These are phyloP conservation scores for Motacilla tschutschensis DNA, from an alignment of 2,113 vertebrate species.

Conservation along the genomic window DNA sequence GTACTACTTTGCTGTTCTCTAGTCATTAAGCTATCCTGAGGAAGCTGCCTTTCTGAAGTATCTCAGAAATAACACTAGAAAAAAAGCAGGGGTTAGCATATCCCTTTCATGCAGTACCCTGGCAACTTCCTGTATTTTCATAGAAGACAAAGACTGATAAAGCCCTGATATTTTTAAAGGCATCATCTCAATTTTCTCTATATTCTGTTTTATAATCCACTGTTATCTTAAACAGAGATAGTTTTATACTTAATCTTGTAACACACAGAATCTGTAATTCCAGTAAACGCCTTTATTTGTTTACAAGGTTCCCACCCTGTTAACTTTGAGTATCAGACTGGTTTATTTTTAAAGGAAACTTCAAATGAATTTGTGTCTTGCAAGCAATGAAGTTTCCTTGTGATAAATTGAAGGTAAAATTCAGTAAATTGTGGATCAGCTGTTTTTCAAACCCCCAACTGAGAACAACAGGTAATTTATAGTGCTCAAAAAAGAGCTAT, in stretches of 20 bases:
- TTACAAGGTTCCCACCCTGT: neutral
- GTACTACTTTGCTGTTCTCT: neutral
- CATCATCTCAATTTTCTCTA: neutral
- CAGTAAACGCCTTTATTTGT: neutral
- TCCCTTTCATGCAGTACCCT: neutral
- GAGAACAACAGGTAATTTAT: conserved; percentile 6
- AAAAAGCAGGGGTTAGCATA: neutral
- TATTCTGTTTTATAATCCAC: neutral
- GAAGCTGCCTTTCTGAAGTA: conserved; percentile 1
- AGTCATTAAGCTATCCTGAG: neutral
- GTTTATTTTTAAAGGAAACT: conserved; percentile 23
- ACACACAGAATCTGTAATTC: neutral
- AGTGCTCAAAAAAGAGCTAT: neutral
- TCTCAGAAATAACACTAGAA: neutral
- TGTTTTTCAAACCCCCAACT: neutral
- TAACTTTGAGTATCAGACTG: neutral
- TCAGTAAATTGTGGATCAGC: neutral
- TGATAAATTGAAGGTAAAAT: neutral
- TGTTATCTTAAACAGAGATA: neutral
- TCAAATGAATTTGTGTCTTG: neutral
- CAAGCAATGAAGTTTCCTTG: neutral
- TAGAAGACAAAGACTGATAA: neutral
- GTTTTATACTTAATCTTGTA: neutral
- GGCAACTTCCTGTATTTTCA: neutral
- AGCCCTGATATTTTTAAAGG: neutral